Evolutionary conservation across 2,113 vertebrate genomes (phyloP).

Genomic region (Alligator mississippiensis): DNA sequence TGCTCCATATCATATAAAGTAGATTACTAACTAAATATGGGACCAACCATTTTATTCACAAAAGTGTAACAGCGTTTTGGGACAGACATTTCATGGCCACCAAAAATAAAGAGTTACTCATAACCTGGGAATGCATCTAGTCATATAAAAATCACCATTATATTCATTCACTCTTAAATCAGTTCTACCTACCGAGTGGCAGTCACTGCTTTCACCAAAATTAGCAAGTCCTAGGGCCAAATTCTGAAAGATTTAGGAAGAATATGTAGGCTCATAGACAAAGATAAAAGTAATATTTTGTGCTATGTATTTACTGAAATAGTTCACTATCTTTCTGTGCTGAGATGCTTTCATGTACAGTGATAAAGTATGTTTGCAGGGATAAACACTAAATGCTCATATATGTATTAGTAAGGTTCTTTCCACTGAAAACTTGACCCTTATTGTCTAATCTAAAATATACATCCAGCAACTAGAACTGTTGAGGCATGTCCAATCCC

Average conservation of each 20-base stretch:
- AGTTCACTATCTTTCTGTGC: background rate
- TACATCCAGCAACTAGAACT: background rate
- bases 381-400: background rate
- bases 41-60: background rate
- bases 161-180: background rate
- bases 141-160: background rate
- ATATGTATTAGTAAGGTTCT: background rate
- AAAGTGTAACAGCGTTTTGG: background rate
- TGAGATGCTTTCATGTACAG: background rate
- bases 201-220: background rate
- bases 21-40: background rate
- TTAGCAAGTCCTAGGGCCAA: background rate
- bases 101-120: too few relatives aligned
- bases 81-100: background rate
- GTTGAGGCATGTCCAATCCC: background rate
- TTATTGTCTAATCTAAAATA: background rate
- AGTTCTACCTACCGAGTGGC: background rate
- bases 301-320: background rate
- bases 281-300: background rate
- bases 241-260: background rate
- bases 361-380: background rate
- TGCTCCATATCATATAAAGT: background rate
- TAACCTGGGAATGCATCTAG: background rate
- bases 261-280: background rate
- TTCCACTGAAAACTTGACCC: background rate